Conservation (phyloP, 2,797 vertebrate species). For the Zenarchopterus dispar region DNA sequence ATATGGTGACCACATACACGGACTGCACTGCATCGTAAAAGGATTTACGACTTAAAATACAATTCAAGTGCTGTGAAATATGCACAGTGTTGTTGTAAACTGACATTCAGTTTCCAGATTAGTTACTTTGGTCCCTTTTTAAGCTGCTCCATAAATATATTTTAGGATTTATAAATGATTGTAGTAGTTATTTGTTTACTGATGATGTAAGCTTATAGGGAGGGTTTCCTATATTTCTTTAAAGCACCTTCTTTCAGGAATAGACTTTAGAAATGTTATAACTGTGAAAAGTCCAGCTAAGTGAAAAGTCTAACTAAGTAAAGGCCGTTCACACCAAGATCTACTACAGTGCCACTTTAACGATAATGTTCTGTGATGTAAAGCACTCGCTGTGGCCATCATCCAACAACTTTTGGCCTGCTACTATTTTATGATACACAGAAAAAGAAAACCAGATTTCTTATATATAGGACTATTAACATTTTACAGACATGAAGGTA, state of each 20-base stretch:
- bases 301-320: too few relatives aligned
- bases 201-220: slow-evolving; percentile 28
- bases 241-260: too few relatives aligned
- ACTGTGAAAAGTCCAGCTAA: too few relatives aligned
- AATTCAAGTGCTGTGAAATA: slow-evolving; percentile 38
- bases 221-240: neutral
- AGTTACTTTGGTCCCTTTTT: neutral
- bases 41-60: slow-evolving; percentile 8
- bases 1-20: slow-evolving; percentile 97
- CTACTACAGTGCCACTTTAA: too few relatives aligned
- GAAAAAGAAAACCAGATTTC: too few relatives aligned
- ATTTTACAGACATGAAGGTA: too few relatives aligned
- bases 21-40: slow-evolving; percentile 88
- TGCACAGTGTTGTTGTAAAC: slow-evolving; percentile 18
- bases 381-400: too few relatives aligned
- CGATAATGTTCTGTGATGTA: too few relatives aligned
- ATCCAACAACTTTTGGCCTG: too few relatives aligned
- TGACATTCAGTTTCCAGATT: slow-evolving; percentile 18
- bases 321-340: neutral
- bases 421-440: too few relatives aligned
- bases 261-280: too few relatives aligned
- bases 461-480: too few relatives aligned
- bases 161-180: slow-evolving; percentile 34
- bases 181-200: slow-evolving; percentile 27
- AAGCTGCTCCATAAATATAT: slow-evolving; percentile 1